Evolutionary conservation across 1,140 invertebrate genomes (phyloP), one percentile per base, ranked within the genome.

Genomic region (Bradynema listronoti): DNA sequence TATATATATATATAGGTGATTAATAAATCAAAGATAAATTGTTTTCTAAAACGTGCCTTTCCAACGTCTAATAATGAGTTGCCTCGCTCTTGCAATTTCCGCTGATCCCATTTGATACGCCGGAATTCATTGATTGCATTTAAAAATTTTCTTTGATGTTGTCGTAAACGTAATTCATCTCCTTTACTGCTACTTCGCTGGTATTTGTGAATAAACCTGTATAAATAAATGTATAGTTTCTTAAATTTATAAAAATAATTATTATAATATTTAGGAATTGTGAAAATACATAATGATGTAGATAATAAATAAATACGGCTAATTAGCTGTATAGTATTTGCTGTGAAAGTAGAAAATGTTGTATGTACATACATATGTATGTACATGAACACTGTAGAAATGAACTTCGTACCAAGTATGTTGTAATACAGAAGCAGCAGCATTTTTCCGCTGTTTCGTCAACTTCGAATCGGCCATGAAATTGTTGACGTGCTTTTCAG

Each of bases 401-500:
- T 22, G 16, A 42, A 45, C n/a, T n/a, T n/a, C n/a, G n/a, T n/a
- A 72, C 82, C 82, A 83, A 0, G 82, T 83, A 64, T 83, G 82
- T 54, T 83, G 63, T 34, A 83, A 60, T 9, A 83, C 82, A 60
- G 81, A 81, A 19, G 82, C 82, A 43, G 82, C 82, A 25, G 82
- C 79, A 71, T 83, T 82, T 69, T 83, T 83, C 32, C 83, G 60
- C 78, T 75, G 72, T 58, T 73, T 78, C 11, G 78, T 77, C 34
- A 78, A 53, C 58, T 79, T 78, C 11, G 71, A 78, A 49, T 78
- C 76, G n/a, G 74, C 65, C 75, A 78, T 77, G 50, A 79, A 77
- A 56, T 78, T 75, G 58, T 75, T 78, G n/a, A 77, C 70, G 47
- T 4, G 25, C 54, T 58, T 30, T 25, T 57, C 47, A 3, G 47